phyloP scores from a whole-genome alignment of 2,888 invertebrate species.

The Hipparchia sbordonii region DNA sequence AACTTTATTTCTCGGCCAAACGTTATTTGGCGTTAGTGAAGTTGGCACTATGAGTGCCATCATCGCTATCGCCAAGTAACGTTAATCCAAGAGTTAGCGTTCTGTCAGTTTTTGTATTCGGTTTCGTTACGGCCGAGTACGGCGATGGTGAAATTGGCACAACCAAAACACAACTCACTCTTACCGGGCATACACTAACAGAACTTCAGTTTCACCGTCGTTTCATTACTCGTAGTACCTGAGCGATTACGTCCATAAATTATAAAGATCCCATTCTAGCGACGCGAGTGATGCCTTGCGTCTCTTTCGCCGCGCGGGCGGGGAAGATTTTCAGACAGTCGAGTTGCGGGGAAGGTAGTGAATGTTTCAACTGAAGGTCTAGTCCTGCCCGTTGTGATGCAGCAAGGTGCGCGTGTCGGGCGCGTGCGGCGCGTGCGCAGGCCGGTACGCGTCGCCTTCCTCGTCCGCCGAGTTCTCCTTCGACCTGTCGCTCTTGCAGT shows the following conservation, averaged over 20 bases:
- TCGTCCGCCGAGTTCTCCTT: slow-evolving; percentile 85
- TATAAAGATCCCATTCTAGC: slow-evolving; percentile 29
- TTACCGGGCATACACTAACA: slow-evolving; percentile 56
- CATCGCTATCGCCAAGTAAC: too few species aligned
- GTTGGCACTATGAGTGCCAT: too few species aligned
- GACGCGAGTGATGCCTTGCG: slow-evolving; percentile 1
- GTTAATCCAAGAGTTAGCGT: too few species aligned
- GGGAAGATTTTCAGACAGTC: slow-evolving; percentile 15
- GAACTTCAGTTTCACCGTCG: slow-evolving; percentile 59
- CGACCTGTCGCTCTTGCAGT: slow-evolving; percentile 85
- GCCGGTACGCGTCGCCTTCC: slow-evolving; percentile 75
- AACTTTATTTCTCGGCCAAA: too few species aligned
- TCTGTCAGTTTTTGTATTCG: too few species aligned
- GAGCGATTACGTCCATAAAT: slow-evolving; percentile 39
- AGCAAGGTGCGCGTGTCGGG: slow-evolving; percentile 85
- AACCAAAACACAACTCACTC: slow-evolving; percentile 11
- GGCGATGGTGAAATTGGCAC: too few species aligned
- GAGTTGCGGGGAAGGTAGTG: slow-evolving; percentile 34
- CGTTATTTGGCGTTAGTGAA: too few species aligned
- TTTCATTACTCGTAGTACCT: slow-evolving; percentile 34
- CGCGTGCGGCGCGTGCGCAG: slow-evolving; percentile 82
- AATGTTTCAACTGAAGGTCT: slow-evolving; percentile 51
- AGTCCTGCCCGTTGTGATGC: slow-evolving; percentile 92
- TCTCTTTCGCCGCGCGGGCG: slow-evolving; percentile 1
- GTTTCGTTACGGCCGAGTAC: too few species aligned